Percentiles rank a stretch among this genome's conserved stretches.
phyloP scores from a whole-genome alignment of 2,888 invertebrate species.

The Allacma fusca region DNA sequence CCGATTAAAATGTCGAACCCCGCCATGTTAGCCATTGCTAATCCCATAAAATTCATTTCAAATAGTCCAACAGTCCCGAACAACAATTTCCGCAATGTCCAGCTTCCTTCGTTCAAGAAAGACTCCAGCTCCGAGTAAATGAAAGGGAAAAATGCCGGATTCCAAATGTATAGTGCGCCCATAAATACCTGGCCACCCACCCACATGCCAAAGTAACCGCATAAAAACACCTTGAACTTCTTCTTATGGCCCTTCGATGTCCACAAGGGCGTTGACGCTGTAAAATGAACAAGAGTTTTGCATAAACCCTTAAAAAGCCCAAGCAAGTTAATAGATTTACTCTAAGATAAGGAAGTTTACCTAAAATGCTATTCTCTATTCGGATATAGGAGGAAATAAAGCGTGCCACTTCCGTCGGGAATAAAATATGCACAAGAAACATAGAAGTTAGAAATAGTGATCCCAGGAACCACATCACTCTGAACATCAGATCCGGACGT shows the following conservation, averaged over 20 bases:
- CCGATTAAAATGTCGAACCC: constrained; percentile 25
- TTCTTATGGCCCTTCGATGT: background rate
- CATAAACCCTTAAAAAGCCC: too few relatives aligned
- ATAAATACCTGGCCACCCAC: constrained; percentile 22
- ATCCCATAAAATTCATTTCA: constrained; percentile 26
- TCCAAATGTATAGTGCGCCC: constrained; percentile 10
- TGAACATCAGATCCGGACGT: constrained; percentile 8
- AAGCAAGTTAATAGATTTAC: too few relatives aligned
- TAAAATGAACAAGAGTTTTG: background rate
- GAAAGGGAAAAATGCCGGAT: constrained; percentile 23
- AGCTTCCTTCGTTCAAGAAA: too few relatives aligned
- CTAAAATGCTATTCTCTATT: background rate
- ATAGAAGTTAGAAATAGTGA: constrained; percentile 16
- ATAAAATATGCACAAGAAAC: constrained; percentile 19
- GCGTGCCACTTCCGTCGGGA: background rate
- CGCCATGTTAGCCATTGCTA: constrained; percentile 28
- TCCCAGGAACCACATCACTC: constrained; percentile 25
- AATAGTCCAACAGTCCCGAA: background rate
- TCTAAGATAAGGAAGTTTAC: background rate
- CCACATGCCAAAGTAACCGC: constrained; percentile 21
- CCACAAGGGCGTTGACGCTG: background rate
- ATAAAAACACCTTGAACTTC: background rate
- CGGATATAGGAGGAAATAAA: background rate
- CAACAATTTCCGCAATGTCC: too few relatives aligned
- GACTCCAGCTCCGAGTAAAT: background rate